Percentiles rank a stretch among this genome's conserved stretches.
Evolutionary conservation across 2,797 vertebrate genomes (phyloP).

Genomic region (Sebastes iracundus): DNA sequence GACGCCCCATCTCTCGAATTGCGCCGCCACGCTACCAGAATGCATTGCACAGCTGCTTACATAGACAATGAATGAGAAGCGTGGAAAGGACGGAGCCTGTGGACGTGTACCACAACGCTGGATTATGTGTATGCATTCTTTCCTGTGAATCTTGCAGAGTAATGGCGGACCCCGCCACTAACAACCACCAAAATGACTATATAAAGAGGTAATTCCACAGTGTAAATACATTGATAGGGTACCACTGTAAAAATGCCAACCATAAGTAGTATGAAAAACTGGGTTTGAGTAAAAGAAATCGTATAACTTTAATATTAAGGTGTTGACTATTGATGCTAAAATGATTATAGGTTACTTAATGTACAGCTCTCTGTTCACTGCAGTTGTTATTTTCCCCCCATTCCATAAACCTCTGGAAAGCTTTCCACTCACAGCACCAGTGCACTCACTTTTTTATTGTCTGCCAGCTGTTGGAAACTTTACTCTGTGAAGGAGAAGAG

Average conservation of each 20-base stretch:
- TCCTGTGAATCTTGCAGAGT: background rate
- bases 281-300: background rate
- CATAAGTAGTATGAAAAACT: background rate
- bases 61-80: too few relatives aligned
- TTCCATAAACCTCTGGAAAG: conserved; percentile 61
- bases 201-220: background rate
- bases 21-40: too few relatives aligned
- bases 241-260: background rate
- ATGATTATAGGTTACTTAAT: conserved; percentile 46
- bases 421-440: conserved; percentile 50
- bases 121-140: background rate
- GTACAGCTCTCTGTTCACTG: conserved; percentile 19
- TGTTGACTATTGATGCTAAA: background rate
- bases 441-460: conserved; percentile 71
- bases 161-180: background rate
- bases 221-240: background rate
- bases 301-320: background rate
- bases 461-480: conserved; percentile 77
- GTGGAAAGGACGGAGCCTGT: too few relatives aligned
- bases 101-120: background rate
- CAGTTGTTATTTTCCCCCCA: conserved; percentile 38
- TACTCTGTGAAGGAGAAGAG: conserved; percentile 63
- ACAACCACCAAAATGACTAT: background rate
- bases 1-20: too few relatives aligned
- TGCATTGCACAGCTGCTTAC: too few relatives aligned